These are phyloP conservation scores for Drosophila birchii DNA, from an alignment of 2,888 invertebrate species.

Conservation along the genomic window DNA sequence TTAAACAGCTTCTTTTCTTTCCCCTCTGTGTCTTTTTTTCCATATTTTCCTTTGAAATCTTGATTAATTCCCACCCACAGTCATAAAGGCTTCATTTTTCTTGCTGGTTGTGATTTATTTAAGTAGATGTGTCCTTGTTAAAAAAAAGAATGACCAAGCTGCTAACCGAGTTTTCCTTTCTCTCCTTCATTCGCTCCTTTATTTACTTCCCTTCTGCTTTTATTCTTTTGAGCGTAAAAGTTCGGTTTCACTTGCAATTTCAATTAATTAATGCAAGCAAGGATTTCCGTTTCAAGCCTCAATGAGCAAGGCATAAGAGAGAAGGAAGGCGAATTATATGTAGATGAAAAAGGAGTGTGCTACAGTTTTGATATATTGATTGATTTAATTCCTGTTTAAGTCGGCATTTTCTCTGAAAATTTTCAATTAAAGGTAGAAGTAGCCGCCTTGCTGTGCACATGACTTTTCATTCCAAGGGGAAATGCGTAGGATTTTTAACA, in stretches of 20 bases:
- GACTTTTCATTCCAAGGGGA: neutral
- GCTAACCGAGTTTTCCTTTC: constrained; percentile 24
- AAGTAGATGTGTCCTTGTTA: constrained; percentile 28
- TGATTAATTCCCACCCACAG: constrained; percentile 46
- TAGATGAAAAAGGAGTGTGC: neutral
- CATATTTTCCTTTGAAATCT: constrained; percentile 33
- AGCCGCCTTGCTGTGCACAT: neutral
- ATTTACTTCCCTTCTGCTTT: neutral
- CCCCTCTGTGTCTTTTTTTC: neutral
- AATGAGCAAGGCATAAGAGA: constrained; percentile 4
- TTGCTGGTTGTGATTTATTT: constrained; percentile 27
- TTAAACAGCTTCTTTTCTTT: constrained; percentile 11
- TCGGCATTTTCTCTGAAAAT: neutral
- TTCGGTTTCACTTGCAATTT: constrained; percentile 44
- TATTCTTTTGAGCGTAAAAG: neutral
- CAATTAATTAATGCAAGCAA: constrained; percentile 54
- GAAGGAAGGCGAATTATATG: neutral
- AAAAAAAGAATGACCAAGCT: constrained; percentile 13
- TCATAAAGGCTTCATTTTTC: constrained; percentile 37
- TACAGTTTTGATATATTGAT: constrained; percentile 11
- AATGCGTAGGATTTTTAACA: constrained; percentile 48
- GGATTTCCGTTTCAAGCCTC: constrained; percentile 43
- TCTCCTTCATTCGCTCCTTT: neutral
- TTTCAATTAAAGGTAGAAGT: constrained; percentile 18
- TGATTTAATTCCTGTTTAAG: constrained; percentile 22